phyloP scores from a whole-genome alignment of 1,140 invertebrate genomes.

The Copidosoma floridanum region DNA sequence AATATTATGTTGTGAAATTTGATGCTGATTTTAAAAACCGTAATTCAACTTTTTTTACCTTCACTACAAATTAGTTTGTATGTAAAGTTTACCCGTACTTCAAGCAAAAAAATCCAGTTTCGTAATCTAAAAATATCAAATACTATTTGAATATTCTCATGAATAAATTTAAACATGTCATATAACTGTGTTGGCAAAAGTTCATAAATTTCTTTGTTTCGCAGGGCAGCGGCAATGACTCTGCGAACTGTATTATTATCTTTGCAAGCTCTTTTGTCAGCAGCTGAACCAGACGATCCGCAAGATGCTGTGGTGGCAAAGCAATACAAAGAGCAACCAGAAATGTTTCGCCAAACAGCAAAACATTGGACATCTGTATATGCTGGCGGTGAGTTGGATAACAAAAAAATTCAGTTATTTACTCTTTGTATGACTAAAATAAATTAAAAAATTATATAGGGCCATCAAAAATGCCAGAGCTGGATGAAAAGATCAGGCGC shows the following conservation, averaged over 20 bases:
- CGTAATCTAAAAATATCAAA: too few relatives aligned
- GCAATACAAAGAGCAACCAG: constrained; percentile 88
- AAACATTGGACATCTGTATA: constrained; percentile 94
- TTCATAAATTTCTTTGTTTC: constrained; percentile 24
- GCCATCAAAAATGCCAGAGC: constrained; percentile 70
- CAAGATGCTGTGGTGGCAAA: constrained; percentile 96
- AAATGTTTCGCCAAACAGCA: constrained; percentile 86
- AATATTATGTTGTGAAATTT: neutral
- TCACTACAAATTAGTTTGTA: too few relatives aligned
- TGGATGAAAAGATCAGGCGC: constrained; percentile 78
- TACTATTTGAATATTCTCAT: too few relatives aligned
- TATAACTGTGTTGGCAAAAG: too few relatives aligned
- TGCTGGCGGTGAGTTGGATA: constrained; percentile 69
- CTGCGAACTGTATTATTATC: constrained; percentile 92
- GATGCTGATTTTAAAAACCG: too few relatives aligned
- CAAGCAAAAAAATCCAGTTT: too few relatives aligned
- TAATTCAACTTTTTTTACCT: too few relatives aligned
- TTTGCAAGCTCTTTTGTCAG: constrained; percentile 86
- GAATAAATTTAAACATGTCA: too few relatives aligned
- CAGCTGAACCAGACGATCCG: constrained; percentile 94
- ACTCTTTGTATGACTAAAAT: neutral
- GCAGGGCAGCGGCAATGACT: constrained; percentile 97
- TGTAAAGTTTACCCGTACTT: too few relatives aligned
- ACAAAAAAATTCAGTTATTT: too few relatives aligned
- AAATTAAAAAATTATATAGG: constrained; percentile 50